phyloP scores from a whole-genome alignment of 2,797 vertebrate species.

The Amniataba percoides region DNA sequence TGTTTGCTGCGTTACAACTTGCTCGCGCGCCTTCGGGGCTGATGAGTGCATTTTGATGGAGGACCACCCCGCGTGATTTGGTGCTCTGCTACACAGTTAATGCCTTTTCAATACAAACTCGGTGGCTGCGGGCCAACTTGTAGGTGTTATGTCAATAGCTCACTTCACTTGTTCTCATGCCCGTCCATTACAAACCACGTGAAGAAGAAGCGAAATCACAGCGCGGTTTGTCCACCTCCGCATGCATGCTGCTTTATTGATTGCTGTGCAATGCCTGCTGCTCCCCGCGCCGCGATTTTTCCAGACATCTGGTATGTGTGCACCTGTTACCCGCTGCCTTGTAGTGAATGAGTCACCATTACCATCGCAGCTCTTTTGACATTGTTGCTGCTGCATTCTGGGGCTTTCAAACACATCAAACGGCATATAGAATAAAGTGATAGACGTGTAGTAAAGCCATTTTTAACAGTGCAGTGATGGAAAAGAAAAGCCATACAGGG shows the following conservation, averaged over 20 bases:
- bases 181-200: conserved; percentile 40
- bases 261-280: conserved; percentile 47
- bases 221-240: conserved; percentile 64
- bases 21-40: conserved; percentile 46
- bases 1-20: conserved; percentile 37
- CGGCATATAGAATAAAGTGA: background rate
- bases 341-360: conserved; percentile 64
- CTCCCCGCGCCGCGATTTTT: conserved; percentile 47
- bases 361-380: conserved; percentile 15
- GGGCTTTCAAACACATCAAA: conserved; percentile 22
- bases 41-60: conserved; percentile 60
- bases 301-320: conserved; percentile 67
- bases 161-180: conserved; percentile 51
- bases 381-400: conserved; percentile 10
- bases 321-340: conserved; percentile 61
- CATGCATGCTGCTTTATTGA: conserved; percentile 69
- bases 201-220: conserved; percentile 61
- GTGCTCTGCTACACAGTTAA: conserved; percentile 54
- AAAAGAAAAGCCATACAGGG: background rate
- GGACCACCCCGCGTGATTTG: conserved; percentile 59
- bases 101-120: conserved; percentile 58
- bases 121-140: conserved; percentile 53
- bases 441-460: background rate
- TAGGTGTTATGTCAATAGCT: conserved; percentile 65
- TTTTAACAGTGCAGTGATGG: background rate